A percentile compares a stretch with the other conserved stretches of the same genome.
These are phyloP conservation scores for Trachemys scripta DNA, from an alignment of 2,113 vertebrate genomes.

Conservation along the genomic window DNA sequence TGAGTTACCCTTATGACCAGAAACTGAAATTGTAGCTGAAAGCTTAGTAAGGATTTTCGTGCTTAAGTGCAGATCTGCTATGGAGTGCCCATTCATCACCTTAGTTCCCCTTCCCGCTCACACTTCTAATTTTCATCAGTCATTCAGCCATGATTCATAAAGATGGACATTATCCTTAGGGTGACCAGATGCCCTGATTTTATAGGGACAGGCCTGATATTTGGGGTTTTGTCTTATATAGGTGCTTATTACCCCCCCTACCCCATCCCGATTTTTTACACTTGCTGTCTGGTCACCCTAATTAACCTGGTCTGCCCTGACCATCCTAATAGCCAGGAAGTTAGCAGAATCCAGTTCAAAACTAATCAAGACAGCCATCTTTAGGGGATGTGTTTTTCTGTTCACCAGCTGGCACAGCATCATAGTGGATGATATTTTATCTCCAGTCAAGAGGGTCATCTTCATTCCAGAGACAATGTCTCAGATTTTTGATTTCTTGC, in stretches of 20 bases:
- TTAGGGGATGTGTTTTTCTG: slow-evolving; percentile 3
- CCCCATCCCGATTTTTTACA: too few relatives aligned
- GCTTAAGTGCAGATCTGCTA: slow-evolving; percentile 66
- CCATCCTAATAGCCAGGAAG: slow-evolving; percentile 5
- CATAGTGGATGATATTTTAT: slow-evolving; percentile 38
- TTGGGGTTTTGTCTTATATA: too few relatives aligned
- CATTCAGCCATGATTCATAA: slow-evolving; percentile 37
- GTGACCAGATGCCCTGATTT: too few relatives aligned
- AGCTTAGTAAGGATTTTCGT: slow-evolving; percentile 39
- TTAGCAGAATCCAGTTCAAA: slow-evolving; percentile 14
- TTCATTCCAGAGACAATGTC: slow-evolving; percentile 58
- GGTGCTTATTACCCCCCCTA: too few relatives aligned
- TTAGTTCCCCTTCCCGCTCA: background rate
- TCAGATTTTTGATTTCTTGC: slow-evolving; percentile 74
- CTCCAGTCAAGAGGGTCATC: slow-evolving; percentile 34
- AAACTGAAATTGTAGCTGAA: slow-evolving; percentile 36
- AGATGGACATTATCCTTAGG: background rate
- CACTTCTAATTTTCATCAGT: slow-evolving; percentile 60
- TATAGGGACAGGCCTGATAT: too few relatives aligned
- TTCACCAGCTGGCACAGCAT: slow-evolving; percentile 21
- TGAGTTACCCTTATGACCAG: slow-evolving; percentile 8
- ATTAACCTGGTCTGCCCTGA: slow-evolving; percentile 25
- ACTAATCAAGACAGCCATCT: background rate
- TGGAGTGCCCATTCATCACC: slow-evolving; percentile 55
- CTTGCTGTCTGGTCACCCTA: too few relatives aligned